Evolutionary conservation across 2,113 vertebrate species (phyloP).

Genomic region (Calyptommatus sinebrachiatus): DNA sequence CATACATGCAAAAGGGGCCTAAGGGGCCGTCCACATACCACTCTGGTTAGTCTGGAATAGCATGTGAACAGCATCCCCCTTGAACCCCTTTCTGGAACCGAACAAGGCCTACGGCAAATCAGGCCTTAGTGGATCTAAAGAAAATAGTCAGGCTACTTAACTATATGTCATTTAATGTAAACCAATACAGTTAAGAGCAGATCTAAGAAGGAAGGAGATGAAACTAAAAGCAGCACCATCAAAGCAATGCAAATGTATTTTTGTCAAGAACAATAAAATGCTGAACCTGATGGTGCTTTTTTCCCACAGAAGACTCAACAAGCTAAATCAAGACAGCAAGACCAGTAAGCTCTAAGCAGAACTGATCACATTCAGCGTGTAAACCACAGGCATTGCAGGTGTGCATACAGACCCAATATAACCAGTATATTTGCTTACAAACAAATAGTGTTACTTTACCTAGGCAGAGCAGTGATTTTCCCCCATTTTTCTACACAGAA

Average conservation of each 20-base stretch:
- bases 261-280: not conserved
- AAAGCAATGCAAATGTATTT: not conserved
- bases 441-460: conserved; percentile 69
- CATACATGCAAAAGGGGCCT: no score
- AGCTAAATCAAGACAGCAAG: not conserved
- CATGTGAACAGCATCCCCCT: no score
- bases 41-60: no score
- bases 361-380: fast-evolving
- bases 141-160: no score
- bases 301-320: not conserved
- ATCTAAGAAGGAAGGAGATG: not conserved
- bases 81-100: no score
- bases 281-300: not conserved
- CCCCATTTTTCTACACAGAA: conserved; percentile 99
- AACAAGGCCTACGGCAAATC: no score
- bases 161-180: not conserved
- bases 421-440: not conserved
- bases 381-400: not conserved
- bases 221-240: not conserved
- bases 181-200: not conserved
- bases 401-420: not conserved
- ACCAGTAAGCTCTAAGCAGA: conserved; percentile 8
- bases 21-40: no score
- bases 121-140: no score
- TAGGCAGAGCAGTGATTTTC: conserved; percentile 95